Percentiles rank a stretch among this genome's conserved stretches.
These are phyloP conservation scores for Podiceps cristatus DNA, from an alignment of 2,113 vertebrate species.

Conservation along the genomic window DNA sequence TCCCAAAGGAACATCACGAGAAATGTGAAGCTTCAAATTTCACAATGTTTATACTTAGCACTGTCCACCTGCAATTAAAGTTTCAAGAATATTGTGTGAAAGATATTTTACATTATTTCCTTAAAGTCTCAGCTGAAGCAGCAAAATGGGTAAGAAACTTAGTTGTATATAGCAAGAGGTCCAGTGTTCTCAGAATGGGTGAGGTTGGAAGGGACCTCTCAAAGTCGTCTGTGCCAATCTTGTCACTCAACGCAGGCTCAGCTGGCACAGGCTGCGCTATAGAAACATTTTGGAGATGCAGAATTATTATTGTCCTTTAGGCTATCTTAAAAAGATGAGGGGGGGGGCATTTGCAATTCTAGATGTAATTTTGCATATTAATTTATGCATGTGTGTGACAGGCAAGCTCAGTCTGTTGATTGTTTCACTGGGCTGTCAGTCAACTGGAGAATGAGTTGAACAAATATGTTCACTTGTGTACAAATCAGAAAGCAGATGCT, in stretches of 20 bases:
- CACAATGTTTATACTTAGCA: background rate
- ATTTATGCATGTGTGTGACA: background rate
- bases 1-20: background rate
- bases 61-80: background rate
- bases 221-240: background rate
- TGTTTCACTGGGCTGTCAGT: background rate
- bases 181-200: background rate
- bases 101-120: fast-evolving
- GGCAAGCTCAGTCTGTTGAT: background rate
- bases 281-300: background rate
- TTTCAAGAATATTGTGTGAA: background rate
- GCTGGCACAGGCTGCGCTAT: background rate
- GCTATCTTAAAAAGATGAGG: background rate
- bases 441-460: background rate
- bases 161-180: background rate
- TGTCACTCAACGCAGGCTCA: fast-evolving
- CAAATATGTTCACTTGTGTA: background rate
- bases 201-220: background rate
- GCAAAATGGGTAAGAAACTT: background rate
- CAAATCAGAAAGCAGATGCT: slow-evolving; percentile 2
- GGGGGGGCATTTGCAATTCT: background rate
- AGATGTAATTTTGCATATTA: background rate
- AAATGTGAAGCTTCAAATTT: background rate
- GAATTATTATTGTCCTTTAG: background rate
- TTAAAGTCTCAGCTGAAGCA: background rate